Base-by-base conservation (phyloP, 2,888 invertebrate genomes). In the Drosophila borealis region DNA sequence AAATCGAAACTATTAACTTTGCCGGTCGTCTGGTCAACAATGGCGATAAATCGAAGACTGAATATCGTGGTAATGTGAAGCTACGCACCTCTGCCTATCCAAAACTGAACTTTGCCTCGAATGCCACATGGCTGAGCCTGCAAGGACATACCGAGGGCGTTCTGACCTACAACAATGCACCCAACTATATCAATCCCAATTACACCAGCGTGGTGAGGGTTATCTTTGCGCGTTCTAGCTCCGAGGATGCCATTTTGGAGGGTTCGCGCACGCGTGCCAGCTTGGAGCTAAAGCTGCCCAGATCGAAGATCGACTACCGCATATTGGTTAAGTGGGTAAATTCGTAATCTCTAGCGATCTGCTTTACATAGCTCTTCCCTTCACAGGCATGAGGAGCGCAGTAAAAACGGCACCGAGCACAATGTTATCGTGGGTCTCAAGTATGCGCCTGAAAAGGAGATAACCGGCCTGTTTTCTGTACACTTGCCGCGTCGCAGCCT, bases 21-120 rank as follows among this genome's bases (percentile, higher is more conserved):
- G 93, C 93, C 37, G 91, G 93, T 4, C 92, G 92, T 17, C 57
- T 94, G 2, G 90, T 92, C 0, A 94, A 95, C 83, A 93, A 93
- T 8, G 89, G 91, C 6, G 91, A 92, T 34, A 90, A 90, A 59
- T 89, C 90, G 0, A 90, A 90, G 61, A 90, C 90, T 0, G 92
- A 92, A 51, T 91, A 91, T 56, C 94, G 94, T 46, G 96, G 95
- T 0, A 94, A 95, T 62, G 90, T 96, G 53, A 94, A 95, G 45
- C 93, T 97, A 78, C 94, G 95, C 64, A 96, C 96, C 11, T 95
- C 96, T 0, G 96, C 96, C 0, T 96, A 97, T 92, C 95, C 96
- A 0, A 94, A 94, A 41, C 94, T 95, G 62, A 95, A 96, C 90
- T 95, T 96, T 89, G 94, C 94, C 64, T 93, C 95, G 0, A 94